Conservation (phyloP, 2,888 invertebrate genomes). For the Coleophora flavipennella region DNA sequence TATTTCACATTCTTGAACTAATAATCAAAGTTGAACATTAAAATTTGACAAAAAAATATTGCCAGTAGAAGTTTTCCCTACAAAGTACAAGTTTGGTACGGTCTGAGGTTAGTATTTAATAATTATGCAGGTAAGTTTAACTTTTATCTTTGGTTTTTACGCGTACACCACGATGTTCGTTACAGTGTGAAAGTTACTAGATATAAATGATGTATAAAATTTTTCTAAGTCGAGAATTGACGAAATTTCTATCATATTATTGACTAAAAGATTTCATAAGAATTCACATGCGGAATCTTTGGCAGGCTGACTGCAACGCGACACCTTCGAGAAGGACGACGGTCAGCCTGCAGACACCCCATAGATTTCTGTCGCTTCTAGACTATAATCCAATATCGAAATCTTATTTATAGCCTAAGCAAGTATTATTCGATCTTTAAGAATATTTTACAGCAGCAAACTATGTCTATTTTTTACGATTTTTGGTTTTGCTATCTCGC, state of each 20-base stretch:
- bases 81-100: slow-evolving; percentile 66
- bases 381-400: slow-evolving; percentile 53
- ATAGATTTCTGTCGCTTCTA: slow-evolving; percentile 54
- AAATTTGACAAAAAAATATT: slow-evolving; percentile 19
- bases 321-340: too few relatives aligned
- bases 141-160: slow-evolving; percentile 69
- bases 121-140: slow-evolving; percentile 46
- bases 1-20: too few relatives aligned
- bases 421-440: slow-evolving; percentile 67
- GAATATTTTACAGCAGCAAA: slow-evolving; percentile 69
- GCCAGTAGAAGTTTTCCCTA: slow-evolving; percentile 45
- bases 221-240: slow-evolving; percentile 73
- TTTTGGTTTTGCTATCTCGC: slow-evolving; percentile 72
- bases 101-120: slow-evolving; percentile 67
- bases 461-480: slow-evolving; percentile 64
- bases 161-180: slow-evolving; percentile 58
- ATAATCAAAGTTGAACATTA: slow-evolving; percentile 11
- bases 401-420: slow-evolving; percentile 68
- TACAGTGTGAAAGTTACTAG: slow-evolving; percentile 55
- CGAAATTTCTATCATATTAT: slow-evolving; percentile 65
- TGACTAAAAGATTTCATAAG: slow-evolving; percentile 72
- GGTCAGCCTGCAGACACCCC: slow-evolving; percentile 32
- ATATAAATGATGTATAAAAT: slow-evolving; percentile 71
- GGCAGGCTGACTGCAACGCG: slow-evolving; percentile 32
- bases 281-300: slow-evolving; percentile 62